Base-by-base conservation (phyloP, 2,888 invertebrate species). In the Ennomos fuscantarius region DNA sequence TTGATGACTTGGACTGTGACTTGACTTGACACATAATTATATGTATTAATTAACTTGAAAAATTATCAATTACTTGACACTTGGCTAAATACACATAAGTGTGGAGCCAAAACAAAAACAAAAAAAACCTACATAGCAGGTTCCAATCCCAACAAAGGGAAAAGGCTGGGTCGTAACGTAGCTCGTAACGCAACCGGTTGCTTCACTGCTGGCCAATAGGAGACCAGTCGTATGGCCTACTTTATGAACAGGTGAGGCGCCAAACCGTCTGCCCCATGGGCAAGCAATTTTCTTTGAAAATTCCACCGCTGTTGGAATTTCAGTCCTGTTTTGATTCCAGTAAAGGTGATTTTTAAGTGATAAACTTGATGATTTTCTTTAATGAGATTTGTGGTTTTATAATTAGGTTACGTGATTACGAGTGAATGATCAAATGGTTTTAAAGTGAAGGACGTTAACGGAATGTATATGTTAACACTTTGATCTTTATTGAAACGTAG, bases 221-320 rank as follows among this genome's bases (percentile, higher is more conserved):
- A 69, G 61, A 62, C 70, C 32, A 48, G 60, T 63, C 54, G 65
- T 62, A 68, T 35, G 64, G 32, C 73, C 72, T 67, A 77, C 75
- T 65, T 73, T 69, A 45, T 60, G 58, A 66, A 70, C 80, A 81
- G 84, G 82, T 80, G 82, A 70, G 85, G 83, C 85, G 86, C 81
- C 86, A 74, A 57, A 80, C 86, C 42, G 86, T 86, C 86, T 85
- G 73, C 74, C 74, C 43, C 39, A 34, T 9, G 47, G 35, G 40
- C 37, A 42, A 37, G 52, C 51, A 31, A 43, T 47, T 52, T 47
- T 52, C 50, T 50, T 60, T 33, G 34, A 6, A 56, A 43, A 48
- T 42, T 46, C 31, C 9, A 51, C 53, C 51, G 24, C 8, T 10
- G 9, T 34, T 62, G 24, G 2, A 49, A 10, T 40, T 44, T 50